Conservation (phyloP, 2,113 vertebrate genomes). For the Odocoileus virginianus region DNA sequence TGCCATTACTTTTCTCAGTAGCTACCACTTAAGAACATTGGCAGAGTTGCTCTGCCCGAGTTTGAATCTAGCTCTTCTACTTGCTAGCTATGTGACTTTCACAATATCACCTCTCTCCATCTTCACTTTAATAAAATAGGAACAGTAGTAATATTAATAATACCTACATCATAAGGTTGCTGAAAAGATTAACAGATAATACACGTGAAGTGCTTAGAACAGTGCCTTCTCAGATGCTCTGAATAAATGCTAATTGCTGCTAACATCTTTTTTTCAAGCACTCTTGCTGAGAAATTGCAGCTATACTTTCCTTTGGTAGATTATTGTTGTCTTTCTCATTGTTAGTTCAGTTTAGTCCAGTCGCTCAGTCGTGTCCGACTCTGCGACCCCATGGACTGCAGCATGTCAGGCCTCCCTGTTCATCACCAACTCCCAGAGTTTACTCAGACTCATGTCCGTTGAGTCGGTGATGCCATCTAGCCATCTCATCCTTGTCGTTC, state of each 20-base stretch:
- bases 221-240: not conserved
- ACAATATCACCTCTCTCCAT: not conserved
- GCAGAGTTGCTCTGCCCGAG: not conserved
- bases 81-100: not conserved
- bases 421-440: not conserved
- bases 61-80: not conserved
- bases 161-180: not conserved
- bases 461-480: not conserved
- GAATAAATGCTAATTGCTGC: not conserved
- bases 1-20: not conserved
- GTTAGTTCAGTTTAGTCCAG: not conserved
- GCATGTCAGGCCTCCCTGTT: not conserved
- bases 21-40: not conserved
- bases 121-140: not conserved
- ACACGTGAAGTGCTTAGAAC: not conserved
- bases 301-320: not conserved
- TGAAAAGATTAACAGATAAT: not conserved
- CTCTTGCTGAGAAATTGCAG: not conserved
- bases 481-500: not conserved
- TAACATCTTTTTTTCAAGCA: not conserved
- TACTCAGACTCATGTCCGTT: not conserved
- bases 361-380: rapidly evolving
- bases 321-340: not conserved
- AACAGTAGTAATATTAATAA: not conserved
- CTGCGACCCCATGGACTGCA: not conserved